Evolutionary conservation across 2,888 invertebrate genomes (phyloP).

Genomic region (Rhagium mordax): DNA sequence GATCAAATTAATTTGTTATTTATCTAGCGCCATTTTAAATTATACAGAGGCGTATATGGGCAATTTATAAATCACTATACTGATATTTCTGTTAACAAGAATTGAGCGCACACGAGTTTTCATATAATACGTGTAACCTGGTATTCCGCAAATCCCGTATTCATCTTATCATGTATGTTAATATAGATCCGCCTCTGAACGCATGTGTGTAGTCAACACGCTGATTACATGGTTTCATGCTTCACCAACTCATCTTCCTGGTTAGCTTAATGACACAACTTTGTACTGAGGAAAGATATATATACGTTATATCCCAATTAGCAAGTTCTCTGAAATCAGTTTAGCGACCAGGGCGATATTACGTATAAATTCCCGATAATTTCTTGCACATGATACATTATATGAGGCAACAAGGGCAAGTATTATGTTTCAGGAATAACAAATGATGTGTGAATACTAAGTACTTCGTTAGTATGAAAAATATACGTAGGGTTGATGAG

Average conservation of each 20-base stretch:
- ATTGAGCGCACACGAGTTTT: too few relatives aligned
- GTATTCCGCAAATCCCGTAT: too few relatives aligned
- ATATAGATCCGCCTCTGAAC: background rate
- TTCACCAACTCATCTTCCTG: conserved; percentile 36
- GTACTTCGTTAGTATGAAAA: conserved; percentile 2
- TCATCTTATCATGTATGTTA: background rate
- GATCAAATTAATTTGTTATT: conserved; percentile 53
- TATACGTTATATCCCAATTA: conserved; percentile 15
- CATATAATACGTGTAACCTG: too few relatives aligned
- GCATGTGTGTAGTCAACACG: conserved; percentile 4
- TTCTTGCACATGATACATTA: conserved; percentile 19
- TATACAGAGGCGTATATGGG: background rate
- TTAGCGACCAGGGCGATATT: conserved; percentile 6
- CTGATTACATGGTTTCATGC: conserved; percentile 51
- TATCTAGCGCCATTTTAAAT: conserved; percentile 30
- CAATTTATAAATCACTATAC: too few relatives aligned
- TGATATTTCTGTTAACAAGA: too few relatives aligned
- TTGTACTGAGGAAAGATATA: conserved; percentile 5
- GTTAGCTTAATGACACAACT: conserved; percentile 31
- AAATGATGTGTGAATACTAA: background rate
- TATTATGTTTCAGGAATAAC: conserved; percentile 8
- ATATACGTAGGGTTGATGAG: background rate
- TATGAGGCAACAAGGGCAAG: background rate
- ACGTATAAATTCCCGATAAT: conserved; percentile 7
- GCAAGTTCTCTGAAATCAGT: conserved; percentile 17